Base-by-base conservation (phyloP, 2,113 vertebrate species). In the Centropus unirufus region DNA sequence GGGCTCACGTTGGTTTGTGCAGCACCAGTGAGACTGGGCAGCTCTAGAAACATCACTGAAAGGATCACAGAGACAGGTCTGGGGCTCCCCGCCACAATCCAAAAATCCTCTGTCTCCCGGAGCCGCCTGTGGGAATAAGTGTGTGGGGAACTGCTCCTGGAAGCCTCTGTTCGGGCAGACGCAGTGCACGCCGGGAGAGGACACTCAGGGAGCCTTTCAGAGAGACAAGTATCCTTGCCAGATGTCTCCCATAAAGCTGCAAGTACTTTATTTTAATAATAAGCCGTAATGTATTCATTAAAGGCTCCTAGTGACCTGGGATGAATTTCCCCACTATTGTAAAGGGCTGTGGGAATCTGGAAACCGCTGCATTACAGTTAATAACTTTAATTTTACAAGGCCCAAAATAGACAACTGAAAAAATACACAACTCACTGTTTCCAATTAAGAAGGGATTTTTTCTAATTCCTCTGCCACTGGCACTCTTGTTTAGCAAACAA, bases 311-410 rank as follows among this genome's bases (percentile, higher is more conserved):
- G 80, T 97, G 96, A 96, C 94, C 97, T 97, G 94, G 93, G 95
- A 96, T 97, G 94, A 92, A 97, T 97, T 97, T 96, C 96, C 95
- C 91, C 7, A 3, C 93, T 96, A 97, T 97, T 97, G 93, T 97
- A 96, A 94, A 93, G 87, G 92, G 89, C 96, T 97, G 92, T 97
- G 97, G 97, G 96, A 97, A 97, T 97, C 96, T 97, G 95, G 96
- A 97, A 97, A 97, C 89, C 63, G 1, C 95, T 91, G 91, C 94
- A 96, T 95, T 97, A 95, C 94, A 96, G 96, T 96, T 97, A 97
- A 95, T 97, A 97, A 96, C 96, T 97, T 97, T 96, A 96, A 97
- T 97, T 97, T 96, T 97, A 97, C 95, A 97, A 96, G 95, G 90
- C 95, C 95, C 80, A 97, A 97, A 97, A 97, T 97, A 97, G 96